Evolutionary conservation across 2,797 vertebrate species (phyloP).

Genomic region (Orestias chungarensis): DNA sequence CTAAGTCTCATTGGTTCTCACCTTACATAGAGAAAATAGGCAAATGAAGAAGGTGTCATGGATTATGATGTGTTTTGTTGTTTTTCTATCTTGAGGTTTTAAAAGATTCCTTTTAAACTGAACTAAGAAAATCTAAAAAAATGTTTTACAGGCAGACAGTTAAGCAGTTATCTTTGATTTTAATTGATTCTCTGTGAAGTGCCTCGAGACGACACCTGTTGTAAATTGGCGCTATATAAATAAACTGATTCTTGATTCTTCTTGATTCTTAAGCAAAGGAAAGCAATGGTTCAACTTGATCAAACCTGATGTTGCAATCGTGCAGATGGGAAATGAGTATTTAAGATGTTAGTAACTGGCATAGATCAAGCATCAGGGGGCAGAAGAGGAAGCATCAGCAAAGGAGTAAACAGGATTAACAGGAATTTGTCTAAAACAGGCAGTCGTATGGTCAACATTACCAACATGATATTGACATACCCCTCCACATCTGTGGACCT

Average conservation of each 20-base stretch:
- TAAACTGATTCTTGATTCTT: too few species aligned
- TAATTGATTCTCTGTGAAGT: too few species aligned
- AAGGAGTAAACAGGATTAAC: too few species aligned
- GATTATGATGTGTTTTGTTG: conserved; percentile 61
- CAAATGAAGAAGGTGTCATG: conserved; percentile 18
- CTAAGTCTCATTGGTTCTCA: conserved; percentile 1
- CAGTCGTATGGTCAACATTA: background rate
- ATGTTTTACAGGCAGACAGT: background rate
- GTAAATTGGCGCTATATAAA: too few species aligned
- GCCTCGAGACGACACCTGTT: too few species aligned
- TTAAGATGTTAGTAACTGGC: too few species aligned
- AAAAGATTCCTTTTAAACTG: conserved; percentile 33
- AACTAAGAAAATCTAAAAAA: conserved; percentile 41
- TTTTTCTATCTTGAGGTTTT: conserved; percentile 46
- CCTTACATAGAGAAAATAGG: background rate
- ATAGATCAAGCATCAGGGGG: too few species aligned
- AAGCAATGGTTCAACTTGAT: background rate
- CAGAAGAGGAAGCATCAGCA: too few species aligned
- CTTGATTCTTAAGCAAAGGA: background rate
- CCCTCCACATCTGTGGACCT: background rate
- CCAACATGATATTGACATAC: background rate
- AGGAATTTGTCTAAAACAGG: too few species aligned
- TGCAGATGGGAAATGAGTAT: background rate
- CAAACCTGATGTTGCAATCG: too few species aligned
- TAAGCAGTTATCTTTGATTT: too few species aligned